These are phyloP conservation scores for Nomada goodeniana DNA, from an alignment of 2,888 invertebrate species.

Conservation along the genomic window DNA sequence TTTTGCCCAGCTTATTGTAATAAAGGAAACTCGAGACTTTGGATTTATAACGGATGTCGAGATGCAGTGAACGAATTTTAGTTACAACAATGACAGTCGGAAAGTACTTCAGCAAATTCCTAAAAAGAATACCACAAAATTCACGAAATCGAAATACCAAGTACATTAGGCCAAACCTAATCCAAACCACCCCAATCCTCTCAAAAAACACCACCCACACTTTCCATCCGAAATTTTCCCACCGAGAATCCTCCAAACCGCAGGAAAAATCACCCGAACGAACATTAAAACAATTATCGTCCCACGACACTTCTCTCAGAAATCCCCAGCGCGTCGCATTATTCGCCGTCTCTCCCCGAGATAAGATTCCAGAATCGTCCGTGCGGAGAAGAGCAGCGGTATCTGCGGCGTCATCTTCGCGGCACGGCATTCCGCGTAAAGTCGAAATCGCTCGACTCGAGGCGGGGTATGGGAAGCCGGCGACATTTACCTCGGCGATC, in stretches of 20 bases:
- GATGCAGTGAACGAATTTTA: no score
- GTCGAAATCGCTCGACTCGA: slow-evolving; percentile 71
- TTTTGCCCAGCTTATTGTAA: no score
- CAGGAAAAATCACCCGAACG: background rate
- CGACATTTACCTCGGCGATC: slow-evolving; percentile 82
- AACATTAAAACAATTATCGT: background rate
- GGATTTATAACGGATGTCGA: no score
- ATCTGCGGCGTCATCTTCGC: slow-evolving; percentile 69
- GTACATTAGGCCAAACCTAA: no score
- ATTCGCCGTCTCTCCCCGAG: background rate
- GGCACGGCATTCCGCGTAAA: slow-evolving; percentile 75
- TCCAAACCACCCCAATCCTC: no score
- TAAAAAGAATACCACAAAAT: no score
- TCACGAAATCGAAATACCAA: no score
- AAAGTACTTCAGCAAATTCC: no score
- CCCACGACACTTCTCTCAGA: background rate
- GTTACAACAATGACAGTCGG: no score
- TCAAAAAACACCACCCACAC: no score
- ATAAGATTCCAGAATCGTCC: slow-evolving; percentile 52
- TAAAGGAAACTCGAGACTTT: no score
- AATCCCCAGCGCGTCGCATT: background rate
- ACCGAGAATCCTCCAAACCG: background rate
- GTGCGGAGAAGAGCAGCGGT: slow-evolving; percentile 39
- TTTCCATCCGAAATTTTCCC: background rate
- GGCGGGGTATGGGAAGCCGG: slow-evolving; percentile 79